Evolutionary conservation across 2,888 invertebrate species (phyloP).

Genomic region (Platycheirus albimanus): DNA sequence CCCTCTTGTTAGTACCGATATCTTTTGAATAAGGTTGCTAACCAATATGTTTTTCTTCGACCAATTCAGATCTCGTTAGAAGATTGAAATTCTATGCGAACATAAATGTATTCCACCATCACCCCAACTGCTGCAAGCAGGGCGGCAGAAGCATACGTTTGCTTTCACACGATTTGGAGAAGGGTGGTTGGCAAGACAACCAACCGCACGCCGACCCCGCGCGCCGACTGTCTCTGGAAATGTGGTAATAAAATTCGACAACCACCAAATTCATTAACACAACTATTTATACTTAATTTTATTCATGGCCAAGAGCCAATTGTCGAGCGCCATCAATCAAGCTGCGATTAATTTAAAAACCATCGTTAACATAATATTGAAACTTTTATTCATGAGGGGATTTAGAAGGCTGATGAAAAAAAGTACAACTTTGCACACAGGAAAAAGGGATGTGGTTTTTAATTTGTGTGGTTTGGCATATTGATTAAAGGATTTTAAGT

Average conservation of each 20-base stretch:
- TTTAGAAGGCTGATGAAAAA: slow-evolving; percentile 45
- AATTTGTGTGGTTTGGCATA: slow-evolving; percentile 70
- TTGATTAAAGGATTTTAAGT: slow-evolving; percentile 67
- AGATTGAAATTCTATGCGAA: slow-evolving; percentile 70
- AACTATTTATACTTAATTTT: slow-evolving; percentile 63
- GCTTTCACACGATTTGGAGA: slow-evolving; percentile 58
- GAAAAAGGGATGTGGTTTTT: slow-evolving; percentile 56
- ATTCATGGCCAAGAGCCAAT: slow-evolving; percentile 68
- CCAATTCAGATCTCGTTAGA: slow-evolving; percentile 73
- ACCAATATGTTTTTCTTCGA: slow-evolving; percentile 54
- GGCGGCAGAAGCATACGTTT: slow-evolving; percentile 62
- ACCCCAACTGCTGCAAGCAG: slow-evolving; percentile 42
- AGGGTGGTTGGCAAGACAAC: slow-evolving; percentile 38
- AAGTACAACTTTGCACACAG: slow-evolving; percentile 4
- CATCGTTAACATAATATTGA: slow-evolving; percentile 15
- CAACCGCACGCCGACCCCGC: too few species aligned
- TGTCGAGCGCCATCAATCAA: slow-evolving; percentile 73
- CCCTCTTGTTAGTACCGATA: slow-evolving; percentile 61
- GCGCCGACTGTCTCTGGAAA: not conserved
- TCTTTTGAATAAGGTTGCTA: slow-evolving; percentile 58
- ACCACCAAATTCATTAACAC: slow-evolving; percentile 69
- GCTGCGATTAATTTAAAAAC: slow-evolving; percentile 72
- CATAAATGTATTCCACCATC: slow-evolving; percentile 69
- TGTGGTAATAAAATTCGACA: slow-evolving; percentile 69
- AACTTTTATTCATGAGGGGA: slow-evolving; percentile 72